Evolutionary conservation across 2,113 vertebrate genomes (phyloP).

Genomic region (Xiphophorus maculatus): DNA sequence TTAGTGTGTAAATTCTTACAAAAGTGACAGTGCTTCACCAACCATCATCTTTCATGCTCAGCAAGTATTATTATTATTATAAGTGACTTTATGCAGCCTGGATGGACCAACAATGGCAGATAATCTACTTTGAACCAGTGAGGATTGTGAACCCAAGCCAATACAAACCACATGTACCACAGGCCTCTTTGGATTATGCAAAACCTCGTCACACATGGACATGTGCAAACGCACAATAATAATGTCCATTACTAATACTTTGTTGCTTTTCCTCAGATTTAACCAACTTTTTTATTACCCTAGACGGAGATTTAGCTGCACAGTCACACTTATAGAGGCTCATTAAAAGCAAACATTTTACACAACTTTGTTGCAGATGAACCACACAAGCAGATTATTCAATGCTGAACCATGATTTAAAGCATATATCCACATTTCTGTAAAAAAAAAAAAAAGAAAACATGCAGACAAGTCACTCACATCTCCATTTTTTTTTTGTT

Average conservation of each 20-base stretch:
- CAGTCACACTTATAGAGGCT: conserved; percentile 15
- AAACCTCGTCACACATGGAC: conserved; percentile 3
- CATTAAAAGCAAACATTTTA: conserved; percentile 18
- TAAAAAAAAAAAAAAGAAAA: background rate
- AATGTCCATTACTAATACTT: conserved; percentile 1
- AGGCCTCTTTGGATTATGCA: conserved; percentile 26
- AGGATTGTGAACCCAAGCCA: conserved; percentile 34
- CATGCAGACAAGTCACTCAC: background rate
- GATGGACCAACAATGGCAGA: conserved; percentile 51
- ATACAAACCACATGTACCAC: conserved; percentile 28
- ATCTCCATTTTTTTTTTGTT: conserved; percentile 2
- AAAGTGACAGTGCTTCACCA: conserved; percentile 2
- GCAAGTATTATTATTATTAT: conserved; percentile 51
- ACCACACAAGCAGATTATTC: conserved; percentile 5
- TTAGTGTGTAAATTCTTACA: background rate
- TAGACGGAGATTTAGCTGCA: conserved; percentile 7
- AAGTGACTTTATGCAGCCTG: conserved; percentile 48
- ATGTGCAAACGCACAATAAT: conserved; percentile 4
- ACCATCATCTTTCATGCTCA: conserved; percentile 14
- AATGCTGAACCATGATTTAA: background rate
- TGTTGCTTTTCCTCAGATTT: conserved; percentile 17
- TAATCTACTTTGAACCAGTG: conserved; percentile 63
- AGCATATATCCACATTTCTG: background rate
- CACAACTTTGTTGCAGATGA: conserved; percentile 4
- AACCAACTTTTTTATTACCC: conserved; percentile 6